Evolutionary conservation across 64 coral and sea anemone genomes (phyloP).

Genomic region (Catalaphyllia jardinei): DNA sequence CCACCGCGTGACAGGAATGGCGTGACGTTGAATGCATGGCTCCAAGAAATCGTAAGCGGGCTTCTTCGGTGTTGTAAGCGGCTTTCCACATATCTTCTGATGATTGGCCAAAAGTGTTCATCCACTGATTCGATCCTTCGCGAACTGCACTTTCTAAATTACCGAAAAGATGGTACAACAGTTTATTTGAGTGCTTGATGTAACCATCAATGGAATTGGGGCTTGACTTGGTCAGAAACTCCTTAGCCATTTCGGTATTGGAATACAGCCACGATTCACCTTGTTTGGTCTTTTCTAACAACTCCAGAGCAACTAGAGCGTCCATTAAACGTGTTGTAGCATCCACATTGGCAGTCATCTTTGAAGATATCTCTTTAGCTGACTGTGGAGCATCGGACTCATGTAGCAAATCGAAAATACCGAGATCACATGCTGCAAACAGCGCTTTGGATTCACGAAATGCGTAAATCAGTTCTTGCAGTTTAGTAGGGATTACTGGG

Average conservation of each 20-base stretch:
- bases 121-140: constrained; percentile 69
- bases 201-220: constrained; percentile 10
- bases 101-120: constrained; percentile 47
- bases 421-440: constrained; percentile 55
- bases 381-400: constrained; percentile 19
- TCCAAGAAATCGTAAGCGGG: neutral
- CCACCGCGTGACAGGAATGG: constrained; percentile 1
- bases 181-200: constrained; percentile 14
- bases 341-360: constrained; percentile 34
- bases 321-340: constrained; percentile 49
- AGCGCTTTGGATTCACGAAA: constrained; percentile 45
- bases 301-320: constrained; percentile 36
- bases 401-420: constrained; percentile 70
- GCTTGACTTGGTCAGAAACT: constrained; percentile 25
- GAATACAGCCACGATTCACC: constrained; percentile 13
- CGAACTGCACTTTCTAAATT: constrained; percentile 35
- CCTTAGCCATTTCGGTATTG: constrained; percentile 22
- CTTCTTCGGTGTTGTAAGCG: constrained; percentile 7
- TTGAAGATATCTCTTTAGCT: constrained; percentile 9
- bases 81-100: constrained; percentile 40
- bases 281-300: constrained; percentile 38
- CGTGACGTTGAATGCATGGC: constrained; percentile 36
- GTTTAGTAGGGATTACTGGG: constrained; percentile 15
- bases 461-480: constrained; percentile 42
- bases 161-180: constrained; percentile 27